Evolutionary conservation across 1,140 invertebrate genomes (phyloP), one percentile per base, ranked within the genome.

Genomic region (Procambarus clarkii): DNA sequence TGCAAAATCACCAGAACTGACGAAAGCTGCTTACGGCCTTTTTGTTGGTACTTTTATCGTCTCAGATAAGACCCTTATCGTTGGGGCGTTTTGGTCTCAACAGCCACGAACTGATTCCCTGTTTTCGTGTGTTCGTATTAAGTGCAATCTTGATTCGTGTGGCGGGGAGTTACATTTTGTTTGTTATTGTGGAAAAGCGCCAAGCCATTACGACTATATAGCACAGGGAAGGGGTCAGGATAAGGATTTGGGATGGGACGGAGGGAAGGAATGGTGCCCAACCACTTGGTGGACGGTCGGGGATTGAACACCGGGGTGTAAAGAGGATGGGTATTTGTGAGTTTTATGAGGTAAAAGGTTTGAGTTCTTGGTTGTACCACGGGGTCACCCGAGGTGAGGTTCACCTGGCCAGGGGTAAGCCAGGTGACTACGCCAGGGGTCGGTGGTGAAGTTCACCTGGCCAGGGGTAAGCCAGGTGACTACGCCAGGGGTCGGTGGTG

Each of bases 1-100:
- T 54, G 79, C 79, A 81, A 81, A 81, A 74, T 34, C 69, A 24
- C 69, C 24, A 4, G n/a, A 74, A 34, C 69, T 74, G n/a, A 11
- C n/a, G 8, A 24, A 74, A 74, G n/a, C 69, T 24, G n/a, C 69
- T 74, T 74, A 74, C 21, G 15, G 34, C 5, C 34, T 74, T 74
- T 34, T 74, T 34, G 34, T 74, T 34, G 34, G 34, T 21, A 8
- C 69, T 74, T 74, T 74, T 81, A 58, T 54, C 24, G 79, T 50
- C 54, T 58, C 48, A 15, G 79, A 64, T 64, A 64, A 54, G 13
- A 54, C 50, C 50, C 50, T 54, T 13, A 54, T 54, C 50, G 50
- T 13, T 13, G 5, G 13, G 8, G 8, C 50, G 50, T 54, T 54
- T 13, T 8, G 8, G 2, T 3, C 13, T 54, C 50, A 54, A 54